Conservation (phyloP, 2,797 vertebrate genomes). For the Chelon labrosus region DNA sequence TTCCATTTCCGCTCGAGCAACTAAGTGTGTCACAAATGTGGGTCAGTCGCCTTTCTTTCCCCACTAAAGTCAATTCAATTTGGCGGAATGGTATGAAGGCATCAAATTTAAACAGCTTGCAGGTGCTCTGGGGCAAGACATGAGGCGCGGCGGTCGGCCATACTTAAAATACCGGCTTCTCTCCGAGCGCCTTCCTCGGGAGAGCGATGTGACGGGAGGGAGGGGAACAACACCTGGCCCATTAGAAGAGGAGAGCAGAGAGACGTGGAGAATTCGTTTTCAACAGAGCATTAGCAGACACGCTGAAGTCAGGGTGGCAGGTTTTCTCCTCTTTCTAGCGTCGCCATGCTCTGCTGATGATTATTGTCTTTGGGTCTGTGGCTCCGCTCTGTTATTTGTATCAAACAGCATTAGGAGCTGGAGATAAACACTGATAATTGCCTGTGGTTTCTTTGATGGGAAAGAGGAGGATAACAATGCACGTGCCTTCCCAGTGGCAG, state of each 20-base stretch:
- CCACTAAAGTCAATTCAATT: slow-evolving; percentile 78
- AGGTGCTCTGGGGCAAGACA: slow-evolving; percentile 69
- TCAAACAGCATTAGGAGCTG: slow-evolving; percentile 23
- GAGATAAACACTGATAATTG: slow-evolving; percentile 43
- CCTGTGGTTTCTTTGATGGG: slow-evolving; percentile 43
- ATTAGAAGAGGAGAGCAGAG: slow-evolving; percentile 29
- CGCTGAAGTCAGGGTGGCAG: slow-evolving; percentile 5
- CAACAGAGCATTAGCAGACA: slow-evolving; percentile 34
- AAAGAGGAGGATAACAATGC: slow-evolving; percentile 37
- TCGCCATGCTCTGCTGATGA: slow-evolving; percentile 12
- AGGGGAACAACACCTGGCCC: slow-evolving; percentile 33
- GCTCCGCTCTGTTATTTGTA: slow-evolving; percentile 18
- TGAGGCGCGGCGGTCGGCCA: slow-evolving; percentile 54
- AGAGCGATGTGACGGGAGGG: slow-evolving; percentile 60
- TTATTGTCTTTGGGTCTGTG: slow-evolving; percentile 24
- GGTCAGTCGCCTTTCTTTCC: slow-evolving; percentile 76
- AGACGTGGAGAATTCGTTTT: slow-evolving; percentile 39
- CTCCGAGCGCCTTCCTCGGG: slow-evolving; percentile 72
- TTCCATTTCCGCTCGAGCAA: slow-evolving; percentile 67
- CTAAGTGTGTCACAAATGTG: slow-evolving; percentile 86
- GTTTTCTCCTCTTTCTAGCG: slow-evolving; percentile 19
- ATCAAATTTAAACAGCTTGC: slow-evolving; percentile 79
- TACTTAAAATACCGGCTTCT: slow-evolving; percentile 77
- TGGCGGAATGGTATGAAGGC: slow-evolving; percentile 78
- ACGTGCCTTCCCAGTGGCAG: slow-evolving; percentile 16